phyloP scores from a whole-genome alignment of 2,888 invertebrate genomes.

The Macaria liturata region DNA sequence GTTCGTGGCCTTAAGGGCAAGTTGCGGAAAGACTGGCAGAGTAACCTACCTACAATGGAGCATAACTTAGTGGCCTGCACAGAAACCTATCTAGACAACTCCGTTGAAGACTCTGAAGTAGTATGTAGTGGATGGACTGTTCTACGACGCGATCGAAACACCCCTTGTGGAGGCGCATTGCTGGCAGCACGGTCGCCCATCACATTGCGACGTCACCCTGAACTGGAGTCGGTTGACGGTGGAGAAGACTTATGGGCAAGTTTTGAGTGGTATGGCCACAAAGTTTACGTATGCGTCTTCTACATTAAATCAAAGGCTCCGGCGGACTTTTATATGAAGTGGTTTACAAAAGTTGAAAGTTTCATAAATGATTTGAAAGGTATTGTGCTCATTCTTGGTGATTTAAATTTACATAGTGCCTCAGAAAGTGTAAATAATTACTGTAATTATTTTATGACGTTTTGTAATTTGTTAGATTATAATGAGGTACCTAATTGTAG shows the following conservation, averaged over 20 bases:
- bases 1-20: neutral
- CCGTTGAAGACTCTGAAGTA: neutral
- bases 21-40: neutral
- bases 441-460: neutral
- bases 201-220: neutral
- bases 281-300: neutral
- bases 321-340: neutral
- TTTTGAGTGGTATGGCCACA: neutral
- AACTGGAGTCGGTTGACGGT: neutral
- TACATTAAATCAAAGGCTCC: neutral
- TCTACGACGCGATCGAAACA: neutral
- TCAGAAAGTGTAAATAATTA: neutral
- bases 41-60: neutral
- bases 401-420: constrained; percentile 1
- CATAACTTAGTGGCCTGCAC: neutral
- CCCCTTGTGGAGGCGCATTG: neutral
- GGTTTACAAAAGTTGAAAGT: constrained; percentile 1
- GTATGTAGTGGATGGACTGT: neutral
- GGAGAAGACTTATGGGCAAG: neutral
- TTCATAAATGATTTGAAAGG: neutral
- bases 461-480: constrained; percentile 1
- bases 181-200: neutral
- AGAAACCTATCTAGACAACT: neutral
- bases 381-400: neutral
- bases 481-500: neutral